Evolutionary conservation across 2,113 vertebrate species (phyloP).

Genomic region (Myrmophylax atrothorax): DNA sequence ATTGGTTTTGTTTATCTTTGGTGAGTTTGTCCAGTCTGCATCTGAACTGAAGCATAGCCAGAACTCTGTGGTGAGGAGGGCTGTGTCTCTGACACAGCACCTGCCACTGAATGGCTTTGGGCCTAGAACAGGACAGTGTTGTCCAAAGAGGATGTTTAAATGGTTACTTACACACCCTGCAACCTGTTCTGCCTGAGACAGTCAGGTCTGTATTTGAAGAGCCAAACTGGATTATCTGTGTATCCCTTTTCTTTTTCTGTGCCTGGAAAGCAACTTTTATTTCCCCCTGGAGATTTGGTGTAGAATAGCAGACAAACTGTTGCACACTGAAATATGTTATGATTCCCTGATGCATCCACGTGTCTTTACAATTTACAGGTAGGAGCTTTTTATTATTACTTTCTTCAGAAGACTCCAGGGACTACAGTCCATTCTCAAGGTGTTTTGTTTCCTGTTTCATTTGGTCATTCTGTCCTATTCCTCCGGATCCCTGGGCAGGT

Average conservation of each 20-base stretch:
- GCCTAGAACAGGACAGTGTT: not conserved
- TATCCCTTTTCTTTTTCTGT: not conserved
- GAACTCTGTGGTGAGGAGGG: not conserved
- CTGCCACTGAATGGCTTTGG: not conserved
- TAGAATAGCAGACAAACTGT: not conserved
- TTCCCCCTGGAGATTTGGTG: not conserved
- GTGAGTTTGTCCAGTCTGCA: not conserved
- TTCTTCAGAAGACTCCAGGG: not conserved
- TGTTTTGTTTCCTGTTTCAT: not conserved
- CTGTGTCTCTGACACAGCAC: not conserved
- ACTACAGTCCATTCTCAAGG: not conserved
- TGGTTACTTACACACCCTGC: not conserved
- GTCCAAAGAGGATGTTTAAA: not conserved
- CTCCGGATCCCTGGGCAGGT: not conserved
- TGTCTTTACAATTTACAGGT: not conserved
- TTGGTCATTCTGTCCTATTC: not conserved
- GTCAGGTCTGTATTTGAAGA: not conserved
- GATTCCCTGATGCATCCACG: not conserved
- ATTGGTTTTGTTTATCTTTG: not conserved
- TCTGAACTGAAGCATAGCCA: not conserved
- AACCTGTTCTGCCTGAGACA: not conserved
- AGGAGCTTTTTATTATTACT: not conserved
- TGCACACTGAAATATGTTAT: not conserved
- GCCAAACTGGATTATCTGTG: not conserved
- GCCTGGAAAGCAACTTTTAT: not conserved